phyloP scores from a whole-genome alignment of 2,113 vertebrate species.

The Oenanthe melanoleuca region DNA sequence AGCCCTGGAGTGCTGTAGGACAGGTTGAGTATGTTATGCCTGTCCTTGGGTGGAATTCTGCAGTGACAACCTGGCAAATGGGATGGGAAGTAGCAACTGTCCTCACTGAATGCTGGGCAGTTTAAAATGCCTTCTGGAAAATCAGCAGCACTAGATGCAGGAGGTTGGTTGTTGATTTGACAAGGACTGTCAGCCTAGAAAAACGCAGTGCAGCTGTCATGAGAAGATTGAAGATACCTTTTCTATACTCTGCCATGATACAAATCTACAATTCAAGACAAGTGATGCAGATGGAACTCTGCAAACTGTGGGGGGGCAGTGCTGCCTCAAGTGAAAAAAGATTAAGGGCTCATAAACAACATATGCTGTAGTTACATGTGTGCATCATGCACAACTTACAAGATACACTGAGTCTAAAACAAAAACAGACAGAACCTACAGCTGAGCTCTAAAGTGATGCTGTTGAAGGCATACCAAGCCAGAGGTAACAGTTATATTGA shows the following conservation, averaged over 20 bases:
- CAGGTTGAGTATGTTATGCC: not conserved
- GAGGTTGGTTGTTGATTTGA: not conserved
- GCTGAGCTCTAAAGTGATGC: not conserved
- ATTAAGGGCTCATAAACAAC: slow-evolving; percentile 15
- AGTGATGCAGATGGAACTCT: not conserved
- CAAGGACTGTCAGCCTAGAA: not conserved
- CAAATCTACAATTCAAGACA: slow-evolving; percentile 3
- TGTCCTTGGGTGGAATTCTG: not conserved
- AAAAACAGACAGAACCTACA: not conserved
- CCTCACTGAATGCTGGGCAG: not conserved
- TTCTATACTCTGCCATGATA: not conserved
- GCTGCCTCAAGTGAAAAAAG: not conserved
- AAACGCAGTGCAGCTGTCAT: not conserved
- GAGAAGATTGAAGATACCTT: slow-evolving; percentile 11
- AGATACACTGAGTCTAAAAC: not conserved
- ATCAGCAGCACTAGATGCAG: not conserved
- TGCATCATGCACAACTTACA: not conserved
- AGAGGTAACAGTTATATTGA: not conserved
- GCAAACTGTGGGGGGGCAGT: not conserved
- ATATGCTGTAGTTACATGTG: not conserved
- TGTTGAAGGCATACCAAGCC: not conserved
- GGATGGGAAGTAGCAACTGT: not conserved
- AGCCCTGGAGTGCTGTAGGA: not conserved
- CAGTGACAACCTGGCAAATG: not conserved
- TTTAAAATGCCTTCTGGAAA: not conserved